Percentiles rank a stretch among this genome's conserved stretches.
Evolutionary conservation across 2,888 invertebrate genomes (phyloP).

Genomic region (Sarcophaga caerulescens): DNA sequence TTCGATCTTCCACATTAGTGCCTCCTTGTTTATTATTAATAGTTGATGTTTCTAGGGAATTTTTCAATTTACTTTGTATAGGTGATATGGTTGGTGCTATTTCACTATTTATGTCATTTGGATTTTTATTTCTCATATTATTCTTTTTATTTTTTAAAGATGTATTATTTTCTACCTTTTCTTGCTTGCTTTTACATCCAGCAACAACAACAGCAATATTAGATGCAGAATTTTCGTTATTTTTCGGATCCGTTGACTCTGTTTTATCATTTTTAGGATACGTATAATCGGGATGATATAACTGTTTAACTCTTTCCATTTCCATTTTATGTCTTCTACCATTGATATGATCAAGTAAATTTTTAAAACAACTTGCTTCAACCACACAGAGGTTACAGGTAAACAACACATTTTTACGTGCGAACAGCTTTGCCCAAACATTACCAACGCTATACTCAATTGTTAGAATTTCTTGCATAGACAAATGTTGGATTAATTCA

Average conservation of each 20-base stretch:
- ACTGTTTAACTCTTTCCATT: slow-evolving; percentile 70
- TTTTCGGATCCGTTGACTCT: not conserved
- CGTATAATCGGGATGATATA: slow-evolving; percentile 72
- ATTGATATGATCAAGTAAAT: slow-evolving; percentile 73
- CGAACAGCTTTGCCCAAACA: slow-evolving; percentile 71
- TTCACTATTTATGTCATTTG: not conserved
- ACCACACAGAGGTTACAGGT: slow-evolving; percentile 74
- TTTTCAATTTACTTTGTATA: not conserved
- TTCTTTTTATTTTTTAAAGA: not conserved
- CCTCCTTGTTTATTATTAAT: not conserved
- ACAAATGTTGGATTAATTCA: slow-evolving; percentile 69
- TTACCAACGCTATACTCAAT: slow-evolving; percentile 71
- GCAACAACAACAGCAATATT: not conserved
- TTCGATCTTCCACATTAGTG: not conserved
- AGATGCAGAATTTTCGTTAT: not conserved
- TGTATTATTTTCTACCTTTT: not conserved
- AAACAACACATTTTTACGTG: slow-evolving; percentile 61
- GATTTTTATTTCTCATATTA: not conserved
- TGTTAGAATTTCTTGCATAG: slow-evolving; percentile 71
- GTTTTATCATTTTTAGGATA: slow-evolving; percentile 58
- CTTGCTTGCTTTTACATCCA: not conserved
- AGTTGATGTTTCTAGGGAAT: not conserved
- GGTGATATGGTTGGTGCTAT: not conserved
- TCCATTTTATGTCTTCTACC: slow-evolving; percentile 75
- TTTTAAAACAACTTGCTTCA: slow-evolving; percentile 72